Percentiles rank a stretch among this genome's conserved stretches.
Evolutionary conservation across 1,140 invertebrate species (phyloP).

Genomic region (Bacillus rossius): DNA sequence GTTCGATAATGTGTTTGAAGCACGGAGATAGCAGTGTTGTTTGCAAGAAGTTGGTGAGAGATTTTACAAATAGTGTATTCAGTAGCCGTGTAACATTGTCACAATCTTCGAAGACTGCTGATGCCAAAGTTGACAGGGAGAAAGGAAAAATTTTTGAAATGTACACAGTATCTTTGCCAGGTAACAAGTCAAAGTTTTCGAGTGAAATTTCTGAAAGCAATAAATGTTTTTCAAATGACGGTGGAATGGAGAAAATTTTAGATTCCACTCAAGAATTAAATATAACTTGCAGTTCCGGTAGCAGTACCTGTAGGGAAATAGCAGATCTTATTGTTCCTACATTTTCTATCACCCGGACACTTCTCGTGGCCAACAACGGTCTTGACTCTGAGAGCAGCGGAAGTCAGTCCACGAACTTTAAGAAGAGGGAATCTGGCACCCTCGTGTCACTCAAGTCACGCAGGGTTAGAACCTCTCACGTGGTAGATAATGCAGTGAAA

Average conservation of each 20-base stretch:
- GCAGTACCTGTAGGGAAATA: not conserved
- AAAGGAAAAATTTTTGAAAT: not conserved
- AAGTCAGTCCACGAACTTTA: constrained; percentile 13
- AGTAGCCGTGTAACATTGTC: constrained; percentile 2
- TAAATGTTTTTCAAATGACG: no score
- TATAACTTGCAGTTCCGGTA: constrained; percentile 14
- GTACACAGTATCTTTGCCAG: not conserved
- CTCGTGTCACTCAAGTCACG: no score
- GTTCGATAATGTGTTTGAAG: no score
- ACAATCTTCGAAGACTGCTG: not conserved
- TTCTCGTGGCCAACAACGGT: constrained; percentile 23
- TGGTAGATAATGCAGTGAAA: no score
- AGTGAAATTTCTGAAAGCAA: no score
- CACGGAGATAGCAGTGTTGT: no score
- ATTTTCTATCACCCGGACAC: constrained; percentile 2
- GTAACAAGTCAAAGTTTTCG: no score
- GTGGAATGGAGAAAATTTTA: constrained; percentile 5
- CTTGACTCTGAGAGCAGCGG: constrained; percentile 28
- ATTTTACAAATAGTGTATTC: not conserved
- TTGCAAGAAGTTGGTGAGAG: not conserved
- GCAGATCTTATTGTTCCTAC: not conserved
- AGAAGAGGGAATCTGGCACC: not conserved
- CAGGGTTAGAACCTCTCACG: no score
- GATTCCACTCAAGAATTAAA: constrained; percentile 16
- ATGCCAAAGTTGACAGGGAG: constrained; percentile 1